phyloP scores from a whole-genome alignment of 2,113 vertebrate genomes.

The cat (Felis catus) region DNA sequence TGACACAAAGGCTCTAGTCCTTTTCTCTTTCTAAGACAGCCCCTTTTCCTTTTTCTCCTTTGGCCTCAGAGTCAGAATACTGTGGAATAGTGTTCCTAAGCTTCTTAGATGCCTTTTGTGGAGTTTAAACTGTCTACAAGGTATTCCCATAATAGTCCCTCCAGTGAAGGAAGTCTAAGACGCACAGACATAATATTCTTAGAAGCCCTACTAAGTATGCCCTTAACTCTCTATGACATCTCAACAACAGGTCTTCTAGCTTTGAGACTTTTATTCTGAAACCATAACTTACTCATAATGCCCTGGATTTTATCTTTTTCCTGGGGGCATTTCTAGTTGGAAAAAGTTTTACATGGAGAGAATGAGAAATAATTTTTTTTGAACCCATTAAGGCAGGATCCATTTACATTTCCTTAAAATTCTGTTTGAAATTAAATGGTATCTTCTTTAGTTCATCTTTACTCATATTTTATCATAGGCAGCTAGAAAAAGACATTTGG shows the following conservation, averaged over 20 bases:
- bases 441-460: neutral
- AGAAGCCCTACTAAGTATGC: neutral
- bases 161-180: neutral
- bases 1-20: neutral
- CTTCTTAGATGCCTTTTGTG: neutral
- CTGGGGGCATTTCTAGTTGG: neutral
- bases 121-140: neutral
- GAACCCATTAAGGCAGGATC: neutral
- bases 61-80: neutral
- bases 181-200: neutral
- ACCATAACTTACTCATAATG: neutral
- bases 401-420: slow-evolving; percentile 43
- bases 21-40: neutral
- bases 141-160: neutral
- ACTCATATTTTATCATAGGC: neutral
- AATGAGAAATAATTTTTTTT: slow-evolving; percentile 30
- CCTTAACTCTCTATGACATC: neutral
- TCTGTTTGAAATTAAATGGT: neutral
- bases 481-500: neutral
- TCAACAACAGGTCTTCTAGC: neutral
- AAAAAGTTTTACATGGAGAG: neutral
- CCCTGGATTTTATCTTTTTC: neutral
- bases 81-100: neutral
- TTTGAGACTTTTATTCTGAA: slow-evolving; percentile 37
- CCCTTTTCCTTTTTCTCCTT: neutral